A percentile compares a stretch with the other conserved stretches of the same genome.
These are phyloP conservation scores for Parazoanthus swiftii DNA, from an alignment of 92 coral and sea anemone species.

Conservation along the genomic window DNA sequence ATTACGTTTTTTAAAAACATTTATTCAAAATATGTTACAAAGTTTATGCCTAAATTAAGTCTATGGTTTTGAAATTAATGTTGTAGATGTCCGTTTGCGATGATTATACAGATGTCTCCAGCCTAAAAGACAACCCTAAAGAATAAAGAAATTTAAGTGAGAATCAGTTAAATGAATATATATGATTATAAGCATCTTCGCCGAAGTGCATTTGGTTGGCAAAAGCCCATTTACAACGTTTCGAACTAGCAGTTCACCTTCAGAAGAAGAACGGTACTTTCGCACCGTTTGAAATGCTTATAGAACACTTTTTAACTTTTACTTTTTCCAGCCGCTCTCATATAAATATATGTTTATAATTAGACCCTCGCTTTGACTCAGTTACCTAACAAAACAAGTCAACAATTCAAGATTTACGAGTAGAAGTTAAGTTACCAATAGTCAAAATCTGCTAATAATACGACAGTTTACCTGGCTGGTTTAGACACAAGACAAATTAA, in stretches of 20 bases:
- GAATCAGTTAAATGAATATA: neutral
- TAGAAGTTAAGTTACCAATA: neutral
- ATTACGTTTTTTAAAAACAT: neutral
- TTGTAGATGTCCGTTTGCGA: neutral
- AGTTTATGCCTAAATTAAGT: neutral
- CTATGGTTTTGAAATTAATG: neutral
- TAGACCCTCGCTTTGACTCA: too few species aligned
- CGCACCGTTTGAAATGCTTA: too few species aligned
- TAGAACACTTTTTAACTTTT: too few species aligned
- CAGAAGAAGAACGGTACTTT: neutral
- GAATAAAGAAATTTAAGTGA: constrained; percentile 21
- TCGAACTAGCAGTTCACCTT: neutral
- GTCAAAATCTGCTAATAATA: neutral
- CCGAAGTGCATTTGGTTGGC: too few species aligned
- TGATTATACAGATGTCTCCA: constrained; percentile 61
- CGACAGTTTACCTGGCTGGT: neutral
- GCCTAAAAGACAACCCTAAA: constrained; percentile 59
- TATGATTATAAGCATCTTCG: neutral
- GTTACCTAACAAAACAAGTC: too few species aligned
- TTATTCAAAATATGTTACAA: neutral
- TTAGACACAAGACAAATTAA: neutral
- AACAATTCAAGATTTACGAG: neutral
- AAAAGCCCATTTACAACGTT: too few species aligned
- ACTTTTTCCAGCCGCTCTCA: neutral
- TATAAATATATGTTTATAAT: too few species aligned